Evolutionary conservation across 1,140 invertebrate species (phyloP).

Genomic region (Papilio polytes): DNA sequence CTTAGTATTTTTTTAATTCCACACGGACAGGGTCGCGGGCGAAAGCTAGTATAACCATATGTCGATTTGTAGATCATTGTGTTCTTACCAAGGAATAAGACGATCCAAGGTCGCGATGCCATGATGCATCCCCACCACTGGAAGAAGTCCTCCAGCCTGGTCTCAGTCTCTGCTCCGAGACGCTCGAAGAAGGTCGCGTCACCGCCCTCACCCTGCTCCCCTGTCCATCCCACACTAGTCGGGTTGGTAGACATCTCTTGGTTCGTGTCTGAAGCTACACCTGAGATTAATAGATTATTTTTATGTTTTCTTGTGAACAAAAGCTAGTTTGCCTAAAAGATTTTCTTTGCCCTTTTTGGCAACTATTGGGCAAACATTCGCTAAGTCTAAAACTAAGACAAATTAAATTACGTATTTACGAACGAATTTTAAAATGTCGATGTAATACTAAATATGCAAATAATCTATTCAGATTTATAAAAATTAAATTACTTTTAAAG

Average conservation of each 20-base stretch:
- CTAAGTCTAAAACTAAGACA: neutral
- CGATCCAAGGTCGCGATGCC: slow-evolving; percentile 90
- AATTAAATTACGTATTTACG: neutral
- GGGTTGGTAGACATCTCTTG: slow-evolving; percentile 85
- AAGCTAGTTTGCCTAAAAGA: no score
- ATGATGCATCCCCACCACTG: slow-evolving; percentile 92
- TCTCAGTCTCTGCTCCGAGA: slow-evolving; percentile 91
- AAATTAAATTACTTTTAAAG: no score
- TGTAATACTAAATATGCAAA: no score
- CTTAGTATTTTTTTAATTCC: no score
- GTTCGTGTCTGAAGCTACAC: slow-evolving; percentile 84
- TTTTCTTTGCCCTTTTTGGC: neutral
- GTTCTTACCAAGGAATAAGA: slow-evolving; percentile 88
- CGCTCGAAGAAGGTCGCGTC: slow-evolving; percentile 89
- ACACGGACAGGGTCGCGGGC: no score
- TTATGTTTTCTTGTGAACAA: neutral
- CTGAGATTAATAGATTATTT: slow-evolving; percentile 56
- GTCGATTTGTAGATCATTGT: neutral
- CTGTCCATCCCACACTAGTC: slow-evolving; percentile 52
- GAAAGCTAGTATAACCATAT: no score
- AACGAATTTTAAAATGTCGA: no score
- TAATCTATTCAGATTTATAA: no score
- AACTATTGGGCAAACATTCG: neutral
- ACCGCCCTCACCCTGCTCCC: slow-evolving; percentile 75
- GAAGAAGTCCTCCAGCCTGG: slow-evolving; percentile 90